Conservation (phyloP, 23 tunicate genomes). For the Corella eumyota region DNA sequence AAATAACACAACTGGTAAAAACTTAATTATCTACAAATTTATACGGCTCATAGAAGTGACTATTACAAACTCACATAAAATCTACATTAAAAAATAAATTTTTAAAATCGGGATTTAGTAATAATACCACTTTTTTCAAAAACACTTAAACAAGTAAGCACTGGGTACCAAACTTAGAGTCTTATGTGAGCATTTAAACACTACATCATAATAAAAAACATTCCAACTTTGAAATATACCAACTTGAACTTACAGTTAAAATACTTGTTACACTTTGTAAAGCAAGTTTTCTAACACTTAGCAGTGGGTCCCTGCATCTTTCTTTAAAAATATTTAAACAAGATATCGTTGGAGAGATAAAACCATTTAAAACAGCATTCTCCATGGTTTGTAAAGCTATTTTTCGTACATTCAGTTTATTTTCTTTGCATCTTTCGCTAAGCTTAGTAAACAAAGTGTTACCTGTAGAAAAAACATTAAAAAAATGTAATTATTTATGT, state of each 20-base stretch:
- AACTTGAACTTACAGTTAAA: slow-evolving; percentile 15
- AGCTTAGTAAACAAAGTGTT: slow-evolving; percentile 18
- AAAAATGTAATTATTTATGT: not conserved
- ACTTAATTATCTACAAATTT: too few relatives aligned
- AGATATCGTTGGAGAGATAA: slow-evolving; percentile 23
- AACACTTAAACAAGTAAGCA: too few relatives aligned
- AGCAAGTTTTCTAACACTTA: slow-evolving; percentile 65
- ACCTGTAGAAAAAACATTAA: slow-evolving; percentile 1
- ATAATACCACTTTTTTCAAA: too few relatives aligned
- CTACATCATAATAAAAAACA: too few relatives aligned
- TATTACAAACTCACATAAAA: too few relatives aligned
- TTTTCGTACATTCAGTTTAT: slow-evolving; percentile 50
- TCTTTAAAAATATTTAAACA: slow-evolving; percentile 14
- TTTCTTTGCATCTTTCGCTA: slow-evolving; percentile 27
- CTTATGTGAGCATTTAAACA: too few relatives aligned
- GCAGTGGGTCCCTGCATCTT: slow-evolving; percentile 45
- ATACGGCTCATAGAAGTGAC: too few relatives aligned
- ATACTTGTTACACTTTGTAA: slow-evolving; percentile 38
- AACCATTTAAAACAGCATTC: slow-evolving; percentile 24
- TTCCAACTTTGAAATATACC: too few relatives aligned
- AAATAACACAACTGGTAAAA: too few relatives aligned
- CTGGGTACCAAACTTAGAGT: too few relatives aligned
- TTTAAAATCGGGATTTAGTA: too few relatives aligned
- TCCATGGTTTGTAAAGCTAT: slow-evolving; percentile 43
- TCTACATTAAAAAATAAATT: too few relatives aligned